Evolutionary conservation across 2,113 vertebrate genomes (phyloP).

Genomic region (Pollimyrus isidori): DNA sequence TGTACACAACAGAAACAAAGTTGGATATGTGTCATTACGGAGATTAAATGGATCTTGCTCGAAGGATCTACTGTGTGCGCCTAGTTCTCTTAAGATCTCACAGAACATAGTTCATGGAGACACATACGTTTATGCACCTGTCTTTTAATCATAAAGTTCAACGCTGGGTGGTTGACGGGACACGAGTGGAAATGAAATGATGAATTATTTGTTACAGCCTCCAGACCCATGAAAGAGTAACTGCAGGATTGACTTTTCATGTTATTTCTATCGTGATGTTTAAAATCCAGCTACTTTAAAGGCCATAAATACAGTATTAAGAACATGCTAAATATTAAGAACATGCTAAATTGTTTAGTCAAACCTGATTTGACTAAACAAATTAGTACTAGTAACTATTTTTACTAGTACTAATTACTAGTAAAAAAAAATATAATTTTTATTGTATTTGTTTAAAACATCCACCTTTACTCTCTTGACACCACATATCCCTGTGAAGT

Average conservation of each 20-base stretch:
- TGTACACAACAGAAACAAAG: background rate
- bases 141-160: background rate
- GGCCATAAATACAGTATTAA: background rate
- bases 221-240: background rate
- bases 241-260: background rate
- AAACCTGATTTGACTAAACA: background rate
- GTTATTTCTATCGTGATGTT: background rate
- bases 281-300: background rate
- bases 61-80: background rate
- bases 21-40: background rate
- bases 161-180: background rate
- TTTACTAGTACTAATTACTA: background rate
- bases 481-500: background rate
- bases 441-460: background rate
- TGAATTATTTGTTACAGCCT: background rate
- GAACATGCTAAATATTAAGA: background rate
- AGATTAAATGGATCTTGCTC: background rate
- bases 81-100: background rate
- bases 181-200: background rate
- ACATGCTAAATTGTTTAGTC: background rate
- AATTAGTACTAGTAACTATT: background rate
- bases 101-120: background rate
- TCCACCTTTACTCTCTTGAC: background rate
- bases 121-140: background rate
- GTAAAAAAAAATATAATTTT: background rate